Evolutionary conservation across 2,888 invertebrate genomes (phyloP), one percentile per base, ranked within the genome.

Genomic region (Blera fallax): DNA sequence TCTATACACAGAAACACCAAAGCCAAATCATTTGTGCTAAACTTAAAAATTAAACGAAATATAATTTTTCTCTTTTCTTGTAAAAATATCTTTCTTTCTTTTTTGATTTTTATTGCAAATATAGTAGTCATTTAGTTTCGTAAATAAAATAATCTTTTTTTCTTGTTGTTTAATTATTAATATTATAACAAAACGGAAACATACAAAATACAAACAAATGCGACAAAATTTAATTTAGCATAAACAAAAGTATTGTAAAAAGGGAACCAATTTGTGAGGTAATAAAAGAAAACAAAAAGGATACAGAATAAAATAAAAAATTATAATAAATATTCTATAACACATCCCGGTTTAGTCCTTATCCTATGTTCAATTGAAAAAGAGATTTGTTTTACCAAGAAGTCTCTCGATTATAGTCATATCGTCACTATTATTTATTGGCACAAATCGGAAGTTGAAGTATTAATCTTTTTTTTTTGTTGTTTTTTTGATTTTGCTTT

Each of bases 391-490:
- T 73, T 40, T 27, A 58, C 8, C 58, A 43, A 40, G 24, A 54
- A 24, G 10, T 27, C 8, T 74, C 52, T 48, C 54, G 52, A 32
- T 60, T 70, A 56, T 79, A 40, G 73, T 62, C 54, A 76, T 21
- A 60, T 43, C 34, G 67, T 80, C 50, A 62, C 58, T 74, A 60
- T 73, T 50, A 34, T 62, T 62, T 34, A 34, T 81, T 84, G 84
- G 84, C 84, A 84, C 84, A 70, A 79, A 74, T 74, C 74, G 79
- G 84, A 84, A 79, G 79, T 74, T 58, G 64, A 56, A 56, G 48
- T 21, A 73, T 81, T 69, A 45, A 27, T 67, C 64, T 16, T 21
- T 34, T 11, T 29, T 67, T n/a, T 67, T 48, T 48, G 56, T 32
- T 24, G n/a, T 18, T 29, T 37, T 50, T 34, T 1, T 11, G 29